phyloP scores from a whole-genome alignment of 2,888 invertebrate genomes.

The Cyrtodaria siliqua region DNA sequence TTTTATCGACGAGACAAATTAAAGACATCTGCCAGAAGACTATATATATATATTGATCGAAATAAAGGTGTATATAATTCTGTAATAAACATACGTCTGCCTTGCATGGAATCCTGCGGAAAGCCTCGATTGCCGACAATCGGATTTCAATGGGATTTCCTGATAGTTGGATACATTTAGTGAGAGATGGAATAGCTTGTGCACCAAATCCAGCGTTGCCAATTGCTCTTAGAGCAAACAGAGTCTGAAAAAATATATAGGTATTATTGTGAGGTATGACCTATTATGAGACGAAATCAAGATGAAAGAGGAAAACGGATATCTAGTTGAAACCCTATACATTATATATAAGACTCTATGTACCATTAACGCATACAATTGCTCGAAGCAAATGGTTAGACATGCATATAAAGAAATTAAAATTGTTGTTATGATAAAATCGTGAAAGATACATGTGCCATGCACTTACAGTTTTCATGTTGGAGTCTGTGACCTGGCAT shows the following conservation, averaged over 20 bases:
- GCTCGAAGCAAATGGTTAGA: no score
- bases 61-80: no score
- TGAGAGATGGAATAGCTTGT: conserved; percentile 72
- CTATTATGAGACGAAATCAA: neutral
- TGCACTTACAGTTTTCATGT: conserved; percentile 58
- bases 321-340: no score
- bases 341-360: no score
- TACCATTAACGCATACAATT: no score
- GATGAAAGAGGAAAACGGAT: neutral
- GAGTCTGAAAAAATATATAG: conserved; percentile 83
- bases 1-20: no score
- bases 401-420: no score
- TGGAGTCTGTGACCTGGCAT: conserved; percentile 68
- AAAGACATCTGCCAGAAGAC: no score
- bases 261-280: neutral
- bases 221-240: conserved; percentile 93
- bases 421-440: no score
- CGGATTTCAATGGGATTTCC: conserved; percentile 91
- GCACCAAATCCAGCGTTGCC: conserved; percentile 93
- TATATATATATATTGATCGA: no score
- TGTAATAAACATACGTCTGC: conserved; percentile 78
- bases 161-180: conserved; percentile 85
- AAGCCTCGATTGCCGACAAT: conserved; percentile 93
- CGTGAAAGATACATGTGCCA: neutral
- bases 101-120: conserved; percentile 90